Base-by-base conservation (phyloP, 2,113 vertebrate genomes). In the Anoura caudifer region DNA sequence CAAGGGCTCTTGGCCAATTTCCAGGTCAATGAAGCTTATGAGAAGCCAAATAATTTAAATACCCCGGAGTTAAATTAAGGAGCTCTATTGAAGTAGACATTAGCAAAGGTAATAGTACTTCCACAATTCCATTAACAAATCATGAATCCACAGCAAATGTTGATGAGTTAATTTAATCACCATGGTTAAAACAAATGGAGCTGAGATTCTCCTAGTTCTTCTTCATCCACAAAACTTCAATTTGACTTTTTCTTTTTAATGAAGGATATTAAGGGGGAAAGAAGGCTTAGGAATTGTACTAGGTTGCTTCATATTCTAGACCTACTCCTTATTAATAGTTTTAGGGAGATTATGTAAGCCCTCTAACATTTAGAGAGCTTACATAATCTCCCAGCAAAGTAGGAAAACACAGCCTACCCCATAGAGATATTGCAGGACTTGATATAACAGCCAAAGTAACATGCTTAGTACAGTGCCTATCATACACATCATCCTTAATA, bases 91-190 rank as follows among this genome's bases (percentile, higher is more conserved):
- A 93, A 91, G 88, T 26, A 91, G 82, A 69, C 67, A 94, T 89
- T 73, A 91, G 89, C 89, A 95, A 94, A 96, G 93, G 91, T 97
- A 76, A 92, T n/a, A 94, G 69, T 79, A 75, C 90, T 94, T 94
- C 67, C 28, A 59, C 33, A 81, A 50, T 79, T 54, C 77, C 36
- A 95, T 97, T 96, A 97, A 96, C 82, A 89, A 97, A 91, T 97
- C 95, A 93, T 97, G 95, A 95, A 89, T 93, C 88, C 69, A 88
- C 91, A 89, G 95, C 93, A 93, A 97, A 96, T 73, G 59, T 69
- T 85, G 91, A 96, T 83, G 72, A 97, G 36, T 96, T 97, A 93
- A 97, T 94, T 90, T 84, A 91, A 91, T 89, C 86, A 73, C 69
- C 17, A 54, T 3, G 33, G 77, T 93, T 86, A 93, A 97, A 97